Evolutionary conservation across 2,113 vertebrate species (phyloP).

Genomic region (Neogobius melanostomus): DNA sequence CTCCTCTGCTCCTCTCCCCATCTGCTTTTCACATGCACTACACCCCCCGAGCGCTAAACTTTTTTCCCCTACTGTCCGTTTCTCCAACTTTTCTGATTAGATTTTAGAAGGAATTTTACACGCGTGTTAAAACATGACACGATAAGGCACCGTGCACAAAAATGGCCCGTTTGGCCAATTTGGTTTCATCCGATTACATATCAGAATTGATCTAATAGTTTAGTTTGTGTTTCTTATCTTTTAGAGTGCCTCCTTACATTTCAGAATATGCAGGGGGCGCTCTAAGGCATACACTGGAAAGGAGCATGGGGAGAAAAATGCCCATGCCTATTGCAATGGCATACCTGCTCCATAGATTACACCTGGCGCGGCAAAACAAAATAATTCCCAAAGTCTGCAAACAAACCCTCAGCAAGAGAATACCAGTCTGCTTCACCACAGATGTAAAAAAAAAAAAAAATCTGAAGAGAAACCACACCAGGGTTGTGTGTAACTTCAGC

Average conservation of each 20-base stretch:
- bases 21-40: conserved; percentile 84
- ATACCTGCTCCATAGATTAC: too few relatives aligned
- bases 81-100: conserved; percentile 21
- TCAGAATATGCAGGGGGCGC: too few relatives aligned
- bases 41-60: conserved; percentile 49
- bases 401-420: background rate
- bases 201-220: too few relatives aligned
- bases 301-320: background rate
- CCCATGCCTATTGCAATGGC: too few relatives aligned
- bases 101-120: conserved; percentile 14
- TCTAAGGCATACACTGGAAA: too few relatives aligned
- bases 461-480: too few relatives aligned
- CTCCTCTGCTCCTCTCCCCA: conserved; percentile 72
- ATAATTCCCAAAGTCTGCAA: background rate
- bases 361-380: too few relatives aligned
- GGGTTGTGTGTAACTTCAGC: too few relatives aligned
- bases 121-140: conserved; percentile 28
- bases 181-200: too few relatives aligned
- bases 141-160: background rate
- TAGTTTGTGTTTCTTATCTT: too few relatives aligned
- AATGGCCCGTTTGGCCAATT: background rate
- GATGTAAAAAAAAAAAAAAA: background rate
- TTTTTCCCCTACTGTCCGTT: conserved; percentile 31
- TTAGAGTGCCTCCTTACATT: too few relatives aligned
- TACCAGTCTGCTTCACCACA: background rate